phyloP scores from a whole-genome alignment of 2,113 vertebrate species.

The Ctenomys sociabilis region DNA sequence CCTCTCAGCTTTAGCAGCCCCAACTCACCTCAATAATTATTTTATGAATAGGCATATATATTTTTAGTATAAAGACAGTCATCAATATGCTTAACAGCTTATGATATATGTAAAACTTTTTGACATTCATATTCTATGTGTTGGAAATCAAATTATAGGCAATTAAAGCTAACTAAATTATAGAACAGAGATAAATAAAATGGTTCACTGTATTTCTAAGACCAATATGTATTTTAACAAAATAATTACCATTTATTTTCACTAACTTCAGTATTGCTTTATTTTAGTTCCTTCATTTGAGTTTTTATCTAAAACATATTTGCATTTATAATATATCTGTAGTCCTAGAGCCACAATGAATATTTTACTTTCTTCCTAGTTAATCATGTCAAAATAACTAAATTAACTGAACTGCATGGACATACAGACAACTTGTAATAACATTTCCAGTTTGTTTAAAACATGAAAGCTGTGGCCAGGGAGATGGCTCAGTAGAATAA shows the following conservation, averaged over 20 bases:
- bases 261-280: not conserved
- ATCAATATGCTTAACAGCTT: not conserved
- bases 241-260: not conserved
- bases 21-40: not conserved
- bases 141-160: not conserved
- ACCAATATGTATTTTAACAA: not conserved
- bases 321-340: not conserved
- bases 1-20: accelerated
- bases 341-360: not conserved
- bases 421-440: not conserved
- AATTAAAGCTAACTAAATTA: not conserved
- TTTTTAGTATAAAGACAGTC: not conserved
- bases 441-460: not conserved
- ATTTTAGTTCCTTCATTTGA: not conserved
- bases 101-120: not conserved
- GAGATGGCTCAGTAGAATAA: no score
- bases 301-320: not conserved
- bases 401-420: not conserved
- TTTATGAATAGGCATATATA: not conserved
- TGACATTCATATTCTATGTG: not conserved
- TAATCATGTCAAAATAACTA: not conserved
- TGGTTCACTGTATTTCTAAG: not conserved
- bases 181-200: not conserved
- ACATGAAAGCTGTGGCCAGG: not conserved
- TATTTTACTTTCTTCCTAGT: not conserved